Evolutionary conservation across 2,797 vertebrate genomes (phyloP).

Genomic region (Etheostoma perlongum): DNA sequence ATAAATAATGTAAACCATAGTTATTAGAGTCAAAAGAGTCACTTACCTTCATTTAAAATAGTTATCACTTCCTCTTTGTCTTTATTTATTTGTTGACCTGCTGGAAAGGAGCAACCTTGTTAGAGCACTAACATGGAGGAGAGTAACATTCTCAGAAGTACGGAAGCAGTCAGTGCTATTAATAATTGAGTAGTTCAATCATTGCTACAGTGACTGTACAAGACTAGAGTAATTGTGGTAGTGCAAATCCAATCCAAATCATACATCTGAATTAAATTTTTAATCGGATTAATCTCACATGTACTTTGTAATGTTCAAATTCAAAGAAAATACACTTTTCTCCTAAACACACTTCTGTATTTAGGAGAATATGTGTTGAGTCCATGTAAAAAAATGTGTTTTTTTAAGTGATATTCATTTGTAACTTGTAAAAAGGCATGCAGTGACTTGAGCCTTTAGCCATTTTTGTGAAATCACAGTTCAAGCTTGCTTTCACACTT

Average conservation of each 20-base stretch:
- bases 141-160: background rate
- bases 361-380: background rate
- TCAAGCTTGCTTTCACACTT: too few relatives aligned
- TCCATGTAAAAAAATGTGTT: background rate
- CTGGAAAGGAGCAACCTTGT: background rate
- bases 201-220: background rate
- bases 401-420: too few relatives aligned
- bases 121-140: background rate
- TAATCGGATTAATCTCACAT: background rate
- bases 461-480: background rate
- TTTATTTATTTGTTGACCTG: constrained; percentile 11
- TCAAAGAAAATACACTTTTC: too few relatives aligned
- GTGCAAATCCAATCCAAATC: background rate
- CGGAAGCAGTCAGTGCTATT: background rate
- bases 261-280: background rate
- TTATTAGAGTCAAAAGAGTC: background rate
- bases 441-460: background rate
- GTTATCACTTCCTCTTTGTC: constrained; percentile 14
- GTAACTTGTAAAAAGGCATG: background rate
- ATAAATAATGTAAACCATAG: background rate
- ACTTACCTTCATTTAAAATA: constrained; percentile 39
- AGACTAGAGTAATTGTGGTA: background rate
- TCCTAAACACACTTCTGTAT: constrained; percentile 7
- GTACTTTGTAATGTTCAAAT: background rate
- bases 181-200: background rate